Evolutionary conservation across 2,797 vertebrate genomes (phyloP).

Genomic region (Chaetodon trifasciatus): DNA sequence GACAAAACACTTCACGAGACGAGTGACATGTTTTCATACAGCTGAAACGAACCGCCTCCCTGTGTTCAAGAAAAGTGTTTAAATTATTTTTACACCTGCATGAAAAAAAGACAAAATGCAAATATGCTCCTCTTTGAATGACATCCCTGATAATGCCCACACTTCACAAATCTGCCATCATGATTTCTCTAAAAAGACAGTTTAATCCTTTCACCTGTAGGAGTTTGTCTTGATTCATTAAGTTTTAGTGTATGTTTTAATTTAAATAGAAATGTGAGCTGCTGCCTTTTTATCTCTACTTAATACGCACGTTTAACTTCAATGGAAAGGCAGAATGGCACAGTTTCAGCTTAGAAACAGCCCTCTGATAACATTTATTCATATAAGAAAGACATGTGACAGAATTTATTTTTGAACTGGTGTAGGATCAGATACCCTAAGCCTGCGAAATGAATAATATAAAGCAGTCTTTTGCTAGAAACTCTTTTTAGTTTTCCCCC

Average conservation of each 20-base stretch:
- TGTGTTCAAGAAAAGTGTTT: conserved; percentile 8
- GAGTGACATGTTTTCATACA: conserved; percentile 37
- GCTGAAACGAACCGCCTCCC: neutral
- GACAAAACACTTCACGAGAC: conserved; percentile 14
- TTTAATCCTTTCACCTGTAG: conserved; percentile 50
- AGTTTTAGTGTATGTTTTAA: conserved; percentile 31
- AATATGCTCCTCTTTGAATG: conserved; percentile 6
- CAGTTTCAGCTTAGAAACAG: conserved; percentile 62
- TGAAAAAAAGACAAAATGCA: neutral
- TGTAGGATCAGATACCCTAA: conserved; percentile 67
- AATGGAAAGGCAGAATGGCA: conserved; percentile 53
- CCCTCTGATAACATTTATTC: conserved; percentile 57
- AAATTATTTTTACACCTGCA: neutral
- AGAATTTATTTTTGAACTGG: conserved; percentile 51
- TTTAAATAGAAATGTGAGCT: conserved; percentile 12
- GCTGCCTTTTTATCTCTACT: conserved; percentile 19
- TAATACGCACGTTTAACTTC: conserved; percentile 57
- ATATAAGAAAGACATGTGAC: conserved; percentile 49
- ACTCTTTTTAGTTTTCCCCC: conserved; percentile 51
- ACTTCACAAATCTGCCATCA: conserved; percentile 30
- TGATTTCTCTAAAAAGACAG: conserved; percentile 47
- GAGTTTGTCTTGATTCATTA: conserved; percentile 28
- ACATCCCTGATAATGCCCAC: conserved; percentile 39
- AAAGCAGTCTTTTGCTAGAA: conserved; percentile 56
- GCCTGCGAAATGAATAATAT: conserved; percentile 71